Evolutionary conservation across 2,797 vertebrate genomes (phyloP).

Genomic region (Sarcoramphus papa): DNA sequence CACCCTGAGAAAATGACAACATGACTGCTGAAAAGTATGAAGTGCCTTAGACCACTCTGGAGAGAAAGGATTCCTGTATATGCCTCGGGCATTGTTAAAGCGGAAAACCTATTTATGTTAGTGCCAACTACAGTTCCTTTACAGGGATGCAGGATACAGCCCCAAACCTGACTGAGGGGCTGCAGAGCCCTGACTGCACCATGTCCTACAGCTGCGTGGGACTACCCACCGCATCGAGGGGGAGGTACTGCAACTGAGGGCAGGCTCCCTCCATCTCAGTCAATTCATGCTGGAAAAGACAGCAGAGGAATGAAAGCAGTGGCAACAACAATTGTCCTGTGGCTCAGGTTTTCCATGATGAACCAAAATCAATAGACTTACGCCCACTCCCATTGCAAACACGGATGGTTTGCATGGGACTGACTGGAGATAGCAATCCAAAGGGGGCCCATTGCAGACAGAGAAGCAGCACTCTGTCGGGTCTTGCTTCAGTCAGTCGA

Average conservation of each 20-base stretch:
- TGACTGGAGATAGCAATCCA: neutral
- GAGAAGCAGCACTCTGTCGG: accelerated
- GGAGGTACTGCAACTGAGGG: accelerated
- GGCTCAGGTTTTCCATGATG: neutral
- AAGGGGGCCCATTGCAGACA: accelerated
- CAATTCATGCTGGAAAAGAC: neutral
- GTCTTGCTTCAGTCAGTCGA: neutral
- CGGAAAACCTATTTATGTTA: neutral
- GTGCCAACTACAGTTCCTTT: neutral
- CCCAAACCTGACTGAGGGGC: neutral
- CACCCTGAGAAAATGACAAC: neutral
- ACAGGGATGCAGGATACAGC: neutral
- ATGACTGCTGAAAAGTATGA: neutral
- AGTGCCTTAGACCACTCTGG: neutral
- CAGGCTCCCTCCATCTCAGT: neutral
- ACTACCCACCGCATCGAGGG: too few relatives aligned
- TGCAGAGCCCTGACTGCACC: neutral
- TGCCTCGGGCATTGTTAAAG: neutral
- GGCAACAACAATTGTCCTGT: neutral
- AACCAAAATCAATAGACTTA: neutral
- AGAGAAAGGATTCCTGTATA: neutral
- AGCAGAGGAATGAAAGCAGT: neutral
- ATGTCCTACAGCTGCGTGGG: accelerated
- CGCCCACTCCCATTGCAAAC: neutral
- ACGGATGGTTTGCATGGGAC: neutral